These are phyloP conservation scores for Cyprinodon tularosa DNA, from an alignment of 2,113 vertebrate species.

Conservation along the genomic window DNA sequence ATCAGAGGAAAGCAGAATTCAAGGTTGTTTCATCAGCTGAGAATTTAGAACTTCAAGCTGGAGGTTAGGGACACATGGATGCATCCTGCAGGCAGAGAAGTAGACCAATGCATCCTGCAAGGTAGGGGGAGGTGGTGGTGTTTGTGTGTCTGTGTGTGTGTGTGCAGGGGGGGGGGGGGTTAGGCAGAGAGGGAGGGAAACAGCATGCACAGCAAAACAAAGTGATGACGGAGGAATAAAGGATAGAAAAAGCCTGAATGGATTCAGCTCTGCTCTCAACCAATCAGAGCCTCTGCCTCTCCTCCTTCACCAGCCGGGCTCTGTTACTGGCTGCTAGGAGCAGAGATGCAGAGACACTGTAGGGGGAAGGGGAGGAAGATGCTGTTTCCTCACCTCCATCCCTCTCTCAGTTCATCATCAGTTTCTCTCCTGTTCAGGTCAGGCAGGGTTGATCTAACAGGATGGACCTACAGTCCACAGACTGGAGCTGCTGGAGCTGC, in stretches of 20 bases:
- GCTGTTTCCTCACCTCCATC: constrained; percentile 17
- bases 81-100: neutral
- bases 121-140: neutral
- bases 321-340: constrained; percentile 53
- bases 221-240: neutral
- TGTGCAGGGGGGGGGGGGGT: neutral
- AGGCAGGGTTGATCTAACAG: neutral
- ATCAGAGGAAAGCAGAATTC: neutral
- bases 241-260: constrained; percentile 52
- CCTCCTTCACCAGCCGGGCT: constrained; percentile 26
- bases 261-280: constrained; percentile 35
- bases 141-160: too few species aligned
- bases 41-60: neutral
- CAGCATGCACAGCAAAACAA: neutral
- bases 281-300: constrained; percentile 45
- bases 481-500: constrained; percentile 39
- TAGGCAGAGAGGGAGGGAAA: neutral
- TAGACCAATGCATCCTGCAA: neutral
- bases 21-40: neutral
- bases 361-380: constrained; percentile 32
- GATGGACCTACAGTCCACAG: constrained; percentile 52
- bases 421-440: neutral
- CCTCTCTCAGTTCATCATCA: neutral
- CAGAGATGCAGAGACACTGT: constrained; percentile 34
- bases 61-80: neutral